Percentiles rank a stretch among this genome's conserved stretches.
Evolutionary conservation across 2,113 vertebrate genomes (phyloP).

Genomic region (Heterotilapia buettikoferi): DNA sequence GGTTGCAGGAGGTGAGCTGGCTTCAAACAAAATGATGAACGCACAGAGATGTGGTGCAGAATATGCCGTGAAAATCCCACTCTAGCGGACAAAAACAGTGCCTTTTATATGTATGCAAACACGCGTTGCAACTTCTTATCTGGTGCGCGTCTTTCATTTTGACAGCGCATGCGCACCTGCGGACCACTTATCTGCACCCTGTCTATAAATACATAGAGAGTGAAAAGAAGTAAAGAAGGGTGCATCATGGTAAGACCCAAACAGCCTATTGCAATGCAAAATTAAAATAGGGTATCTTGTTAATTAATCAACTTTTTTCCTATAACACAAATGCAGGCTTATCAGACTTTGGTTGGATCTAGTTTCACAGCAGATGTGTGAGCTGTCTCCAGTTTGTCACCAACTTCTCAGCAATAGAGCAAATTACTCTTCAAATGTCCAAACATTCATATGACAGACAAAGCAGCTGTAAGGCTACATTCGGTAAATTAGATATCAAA

Average conservation of each 20-base stretch:
- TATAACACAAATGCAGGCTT: not conserved
- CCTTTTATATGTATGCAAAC: not conserved
- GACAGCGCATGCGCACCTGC: not conserved
- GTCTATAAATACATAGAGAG: not conserved
- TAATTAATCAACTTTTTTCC: not conserved
- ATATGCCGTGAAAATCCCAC: not conserved
- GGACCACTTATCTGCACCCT: not conserved
- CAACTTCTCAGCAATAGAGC: not conserved
- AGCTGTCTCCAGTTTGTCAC: not conserved
- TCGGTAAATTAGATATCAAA: not conserved
- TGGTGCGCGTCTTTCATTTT: not conserved
- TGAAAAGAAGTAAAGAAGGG: not conserved
- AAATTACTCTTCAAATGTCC: not conserved
- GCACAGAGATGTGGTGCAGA: not conserved
- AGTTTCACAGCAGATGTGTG: not conserved
- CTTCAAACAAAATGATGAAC: not conserved
- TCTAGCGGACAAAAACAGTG: fast-evolving
- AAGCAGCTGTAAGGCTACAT: not conserved
- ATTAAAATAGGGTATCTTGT: not conserved
- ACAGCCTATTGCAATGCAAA: not conserved
- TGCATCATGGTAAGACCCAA: not conserved
- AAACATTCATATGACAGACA: not conserved
- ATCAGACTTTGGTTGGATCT: not conserved
- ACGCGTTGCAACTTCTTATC: not conserved
- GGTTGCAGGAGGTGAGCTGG: not conserved